These are phyloP conservation scores for Sinella curviseta DNA, from an alignment of 1,140 invertebrate species.

Conservation along the genomic window DNA sequence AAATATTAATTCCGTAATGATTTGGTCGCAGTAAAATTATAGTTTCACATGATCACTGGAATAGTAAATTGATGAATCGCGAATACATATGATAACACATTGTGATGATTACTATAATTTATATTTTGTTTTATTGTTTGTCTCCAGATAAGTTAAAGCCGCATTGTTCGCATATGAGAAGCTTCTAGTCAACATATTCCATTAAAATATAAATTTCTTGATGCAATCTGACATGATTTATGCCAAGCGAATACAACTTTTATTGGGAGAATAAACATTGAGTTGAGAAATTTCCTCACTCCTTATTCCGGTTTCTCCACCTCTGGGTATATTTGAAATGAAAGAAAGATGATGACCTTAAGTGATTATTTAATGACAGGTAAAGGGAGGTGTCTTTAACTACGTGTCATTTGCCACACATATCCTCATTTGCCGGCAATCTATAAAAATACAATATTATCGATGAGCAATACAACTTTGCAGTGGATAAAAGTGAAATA, in stretches of 20 bases:
- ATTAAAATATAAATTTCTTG: too few relatives aligned
- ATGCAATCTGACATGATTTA: too few relatives aligned
- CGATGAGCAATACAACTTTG: too few relatives aligned
- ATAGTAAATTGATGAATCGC: too few relatives aligned
- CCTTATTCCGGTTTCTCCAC: not conserved
- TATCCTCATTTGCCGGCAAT: not conserved
- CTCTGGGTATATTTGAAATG: not conserved
- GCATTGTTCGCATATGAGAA: too few relatives aligned
- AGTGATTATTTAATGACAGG: not conserved
- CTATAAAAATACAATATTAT: not conserved
- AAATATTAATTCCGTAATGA: too few relatives aligned
- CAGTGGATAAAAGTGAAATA: not conserved
- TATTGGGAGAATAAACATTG: not conserved
- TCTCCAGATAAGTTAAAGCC: not conserved
- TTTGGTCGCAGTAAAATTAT: too few relatives aligned
- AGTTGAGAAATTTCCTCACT: not conserved
- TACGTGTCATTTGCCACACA: not conserved
- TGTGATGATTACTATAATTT: not conserved
- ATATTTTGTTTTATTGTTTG: not conserved
- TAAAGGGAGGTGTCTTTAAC: not conserved
- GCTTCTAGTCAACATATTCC: too few relatives aligned
- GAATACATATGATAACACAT: too few relatives aligned
- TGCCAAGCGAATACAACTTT: too few relatives aligned
- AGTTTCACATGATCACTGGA: too few relatives aligned
- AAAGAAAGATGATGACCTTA: not conserved